Conservation (phyloP, 2,113 vertebrate genomes). For the Scomber colias region DNA sequence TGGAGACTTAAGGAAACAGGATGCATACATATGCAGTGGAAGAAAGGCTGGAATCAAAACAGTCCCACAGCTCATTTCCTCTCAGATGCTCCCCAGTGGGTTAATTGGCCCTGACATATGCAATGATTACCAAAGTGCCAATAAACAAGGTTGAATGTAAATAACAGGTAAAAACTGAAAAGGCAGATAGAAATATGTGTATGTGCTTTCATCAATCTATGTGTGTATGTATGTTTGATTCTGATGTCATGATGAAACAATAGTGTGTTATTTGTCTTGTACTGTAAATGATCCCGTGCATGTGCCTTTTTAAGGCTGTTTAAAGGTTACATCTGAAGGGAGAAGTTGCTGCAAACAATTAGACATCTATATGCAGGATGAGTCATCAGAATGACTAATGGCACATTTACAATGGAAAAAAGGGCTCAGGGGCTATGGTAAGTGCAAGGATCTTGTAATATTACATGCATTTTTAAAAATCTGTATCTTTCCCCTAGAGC, state of each 20-base stretch:
- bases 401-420: conserved; percentile 35
- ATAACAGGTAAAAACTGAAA: background rate
- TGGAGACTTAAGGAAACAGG: no score
- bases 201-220: background rate
- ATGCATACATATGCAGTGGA: no score
- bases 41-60: background rate
- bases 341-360: conserved; percentile 45
- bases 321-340: conserved; percentile 48
- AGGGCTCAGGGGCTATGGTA: conserved; percentile 51
- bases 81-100: background rate
- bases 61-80: background rate
- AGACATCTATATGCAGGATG: conserved; percentile 38
- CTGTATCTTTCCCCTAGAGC: conserved; percentile 47
- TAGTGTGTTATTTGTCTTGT: conserved; percentile 9
- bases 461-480: conserved; percentile 14
- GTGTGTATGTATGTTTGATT: background rate
- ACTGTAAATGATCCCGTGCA: conserved; percentile 26
- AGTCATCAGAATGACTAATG: conserved; percentile 63
- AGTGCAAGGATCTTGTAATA: conserved; percentile 59
- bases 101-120: conserved; percentile 15
- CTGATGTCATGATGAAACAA: conserved; percentile 1
- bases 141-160: conserved; percentile 6
- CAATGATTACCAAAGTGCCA: conserved; percentile 1
- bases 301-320: conserved; percentile 16
- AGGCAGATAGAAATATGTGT: background rate